These are phyloP conservation scores for Aspiorhynchus laticeps DNA, from an alignment of 2,113 vertebrate species.

Conservation along the genomic window DNA sequence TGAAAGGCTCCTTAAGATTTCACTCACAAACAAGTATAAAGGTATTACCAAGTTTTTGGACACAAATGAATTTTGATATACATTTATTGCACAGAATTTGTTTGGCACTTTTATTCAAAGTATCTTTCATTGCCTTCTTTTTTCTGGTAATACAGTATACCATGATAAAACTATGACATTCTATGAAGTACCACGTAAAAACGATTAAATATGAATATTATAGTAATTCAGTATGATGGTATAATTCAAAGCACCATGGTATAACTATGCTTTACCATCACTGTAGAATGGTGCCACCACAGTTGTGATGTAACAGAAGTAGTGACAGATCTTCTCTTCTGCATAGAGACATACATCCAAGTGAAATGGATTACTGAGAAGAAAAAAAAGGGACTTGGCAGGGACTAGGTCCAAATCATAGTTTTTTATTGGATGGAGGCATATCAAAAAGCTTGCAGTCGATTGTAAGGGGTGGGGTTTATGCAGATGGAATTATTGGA, in stretches of 20 bases:
- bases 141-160: background rate
- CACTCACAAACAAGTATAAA: background rate
- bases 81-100: background rate
- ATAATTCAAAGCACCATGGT: background rate
- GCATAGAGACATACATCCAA: too few relatives aligned
- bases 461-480: too few relatives aligned
- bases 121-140: background rate
- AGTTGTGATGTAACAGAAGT: background rate
- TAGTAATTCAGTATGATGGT: background rate
- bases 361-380: too few relatives aligned
- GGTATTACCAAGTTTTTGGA: background rate
- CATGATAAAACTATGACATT: background rate
- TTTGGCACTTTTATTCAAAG: background rate
- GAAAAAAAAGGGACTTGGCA: too few relatives aligned
- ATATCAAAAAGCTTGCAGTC: too few relatives aligned
- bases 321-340: too few relatives aligned
- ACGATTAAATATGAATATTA: background rate
- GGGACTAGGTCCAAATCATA: too few relatives aligned
- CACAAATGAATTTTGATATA: background rate
- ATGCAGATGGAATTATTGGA: too few relatives aligned
- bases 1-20: background rate
- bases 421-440: too few relatives aligned
- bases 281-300: background rate
- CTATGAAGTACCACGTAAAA: background rate
- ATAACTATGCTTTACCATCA: background rate